Base-by-base conservation (phyloP, 2,888 invertebrate species). In the Orchesella flavescens region DNA sequence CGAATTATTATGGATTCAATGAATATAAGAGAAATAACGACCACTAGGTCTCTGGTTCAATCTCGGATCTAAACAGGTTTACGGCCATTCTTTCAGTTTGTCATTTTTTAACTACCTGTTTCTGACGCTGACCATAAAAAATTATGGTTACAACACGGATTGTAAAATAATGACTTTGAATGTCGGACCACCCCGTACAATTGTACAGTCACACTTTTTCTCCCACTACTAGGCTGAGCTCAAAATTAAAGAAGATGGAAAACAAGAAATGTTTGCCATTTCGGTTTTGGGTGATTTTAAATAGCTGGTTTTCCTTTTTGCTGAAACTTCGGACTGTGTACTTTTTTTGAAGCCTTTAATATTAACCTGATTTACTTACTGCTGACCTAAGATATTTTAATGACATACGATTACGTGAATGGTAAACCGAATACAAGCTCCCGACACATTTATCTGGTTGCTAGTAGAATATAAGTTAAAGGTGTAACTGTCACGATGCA, bases 41-140 rank as follows among this genome's bases (percentile, higher is more conserved):
- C n/a, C 49, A 49, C 49, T 15, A 49, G 49, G 49, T 49, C 49
- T n/a, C 49, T 49, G 49, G 49, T 49, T 49, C 49, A 49, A 49
- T 34, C 49, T 49, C 5, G 63, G 71, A 34, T n/a, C 59, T 59
- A 13, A 59, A 59, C 59, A n/a, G n/a, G 59, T 19, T 59, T 59
- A 59, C 17, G 19, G 59, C 21, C n/a, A 59, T 59, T 59, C 17
- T 59, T 59, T 59, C 19, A 21, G 59, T 59, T 59, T 59, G 59
- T 59, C 59, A 59, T 59, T 59, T 59, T 44, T 59, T 59, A 59
- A 59, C 59, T 59, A 59, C 59, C 59, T 59, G 59, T 59, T 59
- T 59, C 59, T 21, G 59, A 19, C 59, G 12, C 59, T 59, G 21
- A 10, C 21, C n/a, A 19, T 19, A 59, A 59, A 59, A 59, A 21